Conservation (phyloP, 2,888 invertebrate genomes). For the Herminia tarsipennalis region DNA sequence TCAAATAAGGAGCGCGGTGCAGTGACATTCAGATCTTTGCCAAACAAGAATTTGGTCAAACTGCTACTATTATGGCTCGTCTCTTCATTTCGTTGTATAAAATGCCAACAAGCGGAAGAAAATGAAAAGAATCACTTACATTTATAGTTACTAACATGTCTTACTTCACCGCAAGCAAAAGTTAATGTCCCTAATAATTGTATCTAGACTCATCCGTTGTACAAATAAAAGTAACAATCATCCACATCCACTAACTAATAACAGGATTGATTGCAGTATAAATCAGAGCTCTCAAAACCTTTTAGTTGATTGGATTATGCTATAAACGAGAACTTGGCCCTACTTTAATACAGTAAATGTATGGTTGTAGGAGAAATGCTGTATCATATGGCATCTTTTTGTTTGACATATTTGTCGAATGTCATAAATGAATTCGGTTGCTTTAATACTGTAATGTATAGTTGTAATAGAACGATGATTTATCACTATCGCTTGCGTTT, state of each 20-base stretch:
- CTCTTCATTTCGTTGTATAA: no score
- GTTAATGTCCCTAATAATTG: constrained; percentile 9
- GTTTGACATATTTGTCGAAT: constrained; percentile 9
- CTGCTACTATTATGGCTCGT: no score
- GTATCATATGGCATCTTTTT: constrained; percentile 29
- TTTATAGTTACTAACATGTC: neutral
- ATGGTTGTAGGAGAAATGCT: constrained; percentile 29
- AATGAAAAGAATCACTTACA: no score
- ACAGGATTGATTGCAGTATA: constrained; percentile 43
- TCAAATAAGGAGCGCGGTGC: no score
- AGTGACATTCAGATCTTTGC: no score
- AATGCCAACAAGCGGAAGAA: no score
- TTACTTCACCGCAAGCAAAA: no score
- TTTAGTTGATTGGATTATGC: constrained; percentile 46
- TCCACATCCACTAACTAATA: constrained; percentile 36
- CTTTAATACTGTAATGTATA: neutral
- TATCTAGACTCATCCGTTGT: constrained; percentile 6
- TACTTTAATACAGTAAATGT: constrained; percentile 33
- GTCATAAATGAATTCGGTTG: neutral
- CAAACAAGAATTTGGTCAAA: no score
- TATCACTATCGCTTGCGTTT: no score
- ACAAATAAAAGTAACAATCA: constrained; percentile 29
- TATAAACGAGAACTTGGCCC: constrained; percentile 37
- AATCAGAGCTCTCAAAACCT: constrained; percentile 41
- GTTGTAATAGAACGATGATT: no score